phyloP scores from a whole-genome alignment of 1,140 invertebrate genomes.

The Cryptotermes secundus region DNA sequence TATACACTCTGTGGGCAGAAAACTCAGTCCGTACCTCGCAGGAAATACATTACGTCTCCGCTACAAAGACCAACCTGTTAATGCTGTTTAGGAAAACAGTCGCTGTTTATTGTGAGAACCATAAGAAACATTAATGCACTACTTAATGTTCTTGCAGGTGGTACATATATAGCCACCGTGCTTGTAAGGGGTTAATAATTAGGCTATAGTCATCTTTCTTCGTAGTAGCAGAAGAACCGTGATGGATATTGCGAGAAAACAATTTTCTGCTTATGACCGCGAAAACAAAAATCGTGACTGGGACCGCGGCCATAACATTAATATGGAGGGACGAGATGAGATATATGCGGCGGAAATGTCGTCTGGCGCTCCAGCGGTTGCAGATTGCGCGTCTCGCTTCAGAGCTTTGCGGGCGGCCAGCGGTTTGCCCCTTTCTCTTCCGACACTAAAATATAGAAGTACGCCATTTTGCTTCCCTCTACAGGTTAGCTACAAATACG shows the following conservation, averaged over 20 bases:
- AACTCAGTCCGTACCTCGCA: no score
- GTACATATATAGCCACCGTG: neutral
- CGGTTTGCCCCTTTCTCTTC: neutral
- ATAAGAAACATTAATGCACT: no score
- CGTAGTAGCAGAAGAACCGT: neutral
- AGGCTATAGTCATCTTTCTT: neutral
- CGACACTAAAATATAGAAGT: neutral
- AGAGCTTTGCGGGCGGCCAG: neutral
- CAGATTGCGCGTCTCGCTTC: neutral
- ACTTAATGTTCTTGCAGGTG: no score
- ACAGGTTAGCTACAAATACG: neutral
- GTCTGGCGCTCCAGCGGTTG: neutral
- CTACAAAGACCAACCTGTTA: no score
- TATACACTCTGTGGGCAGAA: no score
- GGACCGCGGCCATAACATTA: neutral
- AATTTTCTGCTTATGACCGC: constrained; percentile 6
- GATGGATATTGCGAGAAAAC: neutral
- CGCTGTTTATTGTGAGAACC: no score
- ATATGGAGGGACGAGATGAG: neutral
- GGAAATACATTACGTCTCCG: no score
- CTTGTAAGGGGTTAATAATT: neutral
- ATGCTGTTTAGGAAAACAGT: no score
- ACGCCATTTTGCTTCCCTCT: neutral
- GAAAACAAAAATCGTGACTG: constrained; percentile 2
- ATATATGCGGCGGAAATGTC: neutral